These are phyloP conservation scores for Cervus canadensis DNA, from an alignment of 2,113 vertebrate genomes.

Conservation along the genomic window DNA sequence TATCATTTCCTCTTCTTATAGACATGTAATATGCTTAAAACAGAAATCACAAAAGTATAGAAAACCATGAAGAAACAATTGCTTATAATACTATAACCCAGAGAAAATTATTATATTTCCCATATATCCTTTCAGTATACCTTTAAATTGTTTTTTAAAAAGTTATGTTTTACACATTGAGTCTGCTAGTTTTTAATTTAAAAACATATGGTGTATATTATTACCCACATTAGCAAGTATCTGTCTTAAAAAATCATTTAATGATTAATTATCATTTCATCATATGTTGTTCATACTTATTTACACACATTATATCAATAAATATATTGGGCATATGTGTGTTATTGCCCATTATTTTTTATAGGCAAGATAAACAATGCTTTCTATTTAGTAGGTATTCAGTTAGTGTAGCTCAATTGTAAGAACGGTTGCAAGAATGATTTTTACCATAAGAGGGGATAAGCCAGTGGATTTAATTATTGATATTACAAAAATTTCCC, in stretches of 20 bases:
- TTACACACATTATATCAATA: neutral
- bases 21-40: neutral
- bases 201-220: constrained; percentile 35
- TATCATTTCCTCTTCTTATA: constrained; percentile 22
- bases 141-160: neutral
- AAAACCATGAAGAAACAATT: constrained; percentile 21
- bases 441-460: neutral
- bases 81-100: neutral
- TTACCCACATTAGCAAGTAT: constrained; percentile 38
- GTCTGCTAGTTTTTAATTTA: constrained; percentile 8
- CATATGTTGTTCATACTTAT: neutral
- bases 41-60: neutral
- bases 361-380: neutral
- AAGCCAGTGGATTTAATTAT: neutral
- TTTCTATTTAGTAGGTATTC: neutral
- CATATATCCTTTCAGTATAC: neutral
- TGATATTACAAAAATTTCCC: neutral
- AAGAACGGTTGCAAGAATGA: neutral
- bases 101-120: constrained; percentile 36
- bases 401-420: neutral
- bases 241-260: constrained; percentile 15
- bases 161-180: neutral
- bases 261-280: constrained; percentile 23
- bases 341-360: neutral
- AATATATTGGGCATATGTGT: neutral